These are phyloP conservation scores for Hyles vespertilio DNA, from an alignment of 1,140 invertebrate genomes.

Conservation along the genomic window DNA sequence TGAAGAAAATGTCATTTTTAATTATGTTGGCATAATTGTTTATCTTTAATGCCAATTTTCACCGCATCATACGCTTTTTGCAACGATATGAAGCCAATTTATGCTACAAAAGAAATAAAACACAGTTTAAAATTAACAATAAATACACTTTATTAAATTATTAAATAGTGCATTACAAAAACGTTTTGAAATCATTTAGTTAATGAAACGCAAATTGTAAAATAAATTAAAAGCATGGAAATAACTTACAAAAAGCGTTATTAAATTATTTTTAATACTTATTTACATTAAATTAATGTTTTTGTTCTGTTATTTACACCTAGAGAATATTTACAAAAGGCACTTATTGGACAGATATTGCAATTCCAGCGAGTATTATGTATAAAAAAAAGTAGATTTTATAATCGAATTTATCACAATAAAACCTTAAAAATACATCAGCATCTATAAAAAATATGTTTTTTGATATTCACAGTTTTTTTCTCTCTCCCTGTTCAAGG, in stretches of 20 bases:
- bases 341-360: slow-evolving; percentile 21
- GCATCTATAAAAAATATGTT: slow-evolving; percentile 5
- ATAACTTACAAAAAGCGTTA: slow-evolving; percentile 38
- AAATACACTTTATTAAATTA: slow-evolving; percentile 66
- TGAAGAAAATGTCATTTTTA: too few species aligned
- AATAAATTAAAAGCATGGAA: slow-evolving; percentile 38
- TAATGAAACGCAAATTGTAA: slow-evolving; percentile 13
- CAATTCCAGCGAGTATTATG: slow-evolving; percentile 5
- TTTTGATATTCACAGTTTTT: not conserved
- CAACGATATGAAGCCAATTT: not conserved
- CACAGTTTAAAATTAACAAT: slow-evolving; percentile 53
- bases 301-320: slow-evolving; percentile 33
- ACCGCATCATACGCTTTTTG: too few species aligned
- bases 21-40: too few species aligned
- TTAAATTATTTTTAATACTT: slow-evolving; percentile 19
- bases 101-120: slow-evolving; percentile 26
- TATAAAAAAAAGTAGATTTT: slow-evolving; percentile 6
- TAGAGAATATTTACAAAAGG: slow-evolving; percentile 38
- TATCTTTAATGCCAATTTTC: too few species aligned
- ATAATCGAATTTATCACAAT: slow-evolving; percentile 13
- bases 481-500: not conserved
- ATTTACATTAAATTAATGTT: slow-evolving; percentile 37
- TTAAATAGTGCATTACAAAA: slow-evolving; percentile 46
- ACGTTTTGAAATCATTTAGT: slow-evolving; percentile 22
- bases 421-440: slow-evolving; percentile 14